Base-by-base conservation (phyloP, 2,797 vertebrate genomes). In the Denticeps clupeoides region DNA sequence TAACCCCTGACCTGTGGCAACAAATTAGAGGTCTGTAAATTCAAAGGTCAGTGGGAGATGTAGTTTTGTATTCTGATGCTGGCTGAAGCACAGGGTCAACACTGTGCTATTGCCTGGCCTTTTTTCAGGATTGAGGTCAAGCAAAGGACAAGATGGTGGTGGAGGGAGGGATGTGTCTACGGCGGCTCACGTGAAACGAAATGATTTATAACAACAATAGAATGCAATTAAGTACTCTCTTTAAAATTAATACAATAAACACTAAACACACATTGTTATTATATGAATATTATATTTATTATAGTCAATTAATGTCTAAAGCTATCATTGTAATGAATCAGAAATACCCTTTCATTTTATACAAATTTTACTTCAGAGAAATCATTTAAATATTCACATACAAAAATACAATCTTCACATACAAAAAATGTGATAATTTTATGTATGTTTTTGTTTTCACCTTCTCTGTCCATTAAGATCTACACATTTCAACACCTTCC, bases 101-200 rank as follows among this genome's bases (percentile, higher is more conserved):
- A 53, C 46, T 51, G 42, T 46, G 53, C 41, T 41, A 53, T 49
- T 52, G 43, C 43, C 35, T 22, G 35, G 44, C 40, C 42, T 53
- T 53, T 57, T 11, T 49, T 27, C 1, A 2, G 25, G 16, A 6
- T 27, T 6, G 23, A 37, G 51, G 55, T 58, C 45, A 58, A n/a
- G 13, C 15, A 55, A 43, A 58, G 55, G 55, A 54, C 51, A 54
- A 16, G 24, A 28, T 15, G 40, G 32, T 10, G 35, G 12, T 7
- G 42, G 21, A 24, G 15, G 32, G n/a, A 19, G 3, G 7, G 15
- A 7, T n/a, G n/a, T n/a, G n/a, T n/a, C n/a, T n/a, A n/a, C n/a
- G n/a, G n/a, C n/a, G n/a, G n/a, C n/a, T n/a, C n/a, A n/a, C n/a
- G n/a, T n/a, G n/a, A n/a, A n/a, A n/a, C n/a, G n/a, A n/a, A n/a